phyloP scores from a whole-genome alignment of 2,113 vertebrate genomes.

The Aegypius monachus region DNA sequence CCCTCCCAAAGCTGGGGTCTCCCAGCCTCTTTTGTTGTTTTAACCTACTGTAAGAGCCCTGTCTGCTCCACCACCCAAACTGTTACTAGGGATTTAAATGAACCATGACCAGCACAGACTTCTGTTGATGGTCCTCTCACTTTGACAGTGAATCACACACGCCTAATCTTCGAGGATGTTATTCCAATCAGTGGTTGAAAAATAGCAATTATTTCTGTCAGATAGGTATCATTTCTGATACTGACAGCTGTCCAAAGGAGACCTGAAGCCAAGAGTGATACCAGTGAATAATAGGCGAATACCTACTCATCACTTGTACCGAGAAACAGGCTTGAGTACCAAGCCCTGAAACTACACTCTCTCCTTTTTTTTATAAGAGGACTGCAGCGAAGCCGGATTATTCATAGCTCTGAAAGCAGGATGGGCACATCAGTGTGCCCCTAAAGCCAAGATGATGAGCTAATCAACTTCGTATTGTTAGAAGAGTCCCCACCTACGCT shows the following conservation, averaged over 20 bases:
- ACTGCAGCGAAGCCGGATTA: conserved; percentile 13
- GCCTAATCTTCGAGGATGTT: neutral
- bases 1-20: neutral
- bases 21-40: neutral
- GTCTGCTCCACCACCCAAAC: neutral
- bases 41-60: neutral
- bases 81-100: neutral
- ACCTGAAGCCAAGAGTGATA: neutral
- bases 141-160: neutral
- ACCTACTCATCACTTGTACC: neutral
- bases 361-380: neutral
- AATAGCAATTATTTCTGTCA: conserved; percentile 6
- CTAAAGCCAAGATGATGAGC: conserved; percentile 56
- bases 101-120: neutral
- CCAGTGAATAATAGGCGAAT: neutral
- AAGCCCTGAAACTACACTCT: conserved; percentile 47
- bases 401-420: conserved; percentile 42
- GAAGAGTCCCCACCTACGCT: conserved; percentile 56
- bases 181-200: neutral
- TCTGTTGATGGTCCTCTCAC: neutral
- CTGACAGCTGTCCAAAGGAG: neutral
- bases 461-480: conserved; percentile 44
- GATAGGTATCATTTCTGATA: neutral
- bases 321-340: conserved; percentile 28
- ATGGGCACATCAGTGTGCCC: conserved; percentile 47